Percentiles rank a stretch among this genome's conserved stretches.
Evolutionary conservation across 1,140 invertebrate species (phyloP).

Genomic region (Choristoneura fumiferana): DNA sequence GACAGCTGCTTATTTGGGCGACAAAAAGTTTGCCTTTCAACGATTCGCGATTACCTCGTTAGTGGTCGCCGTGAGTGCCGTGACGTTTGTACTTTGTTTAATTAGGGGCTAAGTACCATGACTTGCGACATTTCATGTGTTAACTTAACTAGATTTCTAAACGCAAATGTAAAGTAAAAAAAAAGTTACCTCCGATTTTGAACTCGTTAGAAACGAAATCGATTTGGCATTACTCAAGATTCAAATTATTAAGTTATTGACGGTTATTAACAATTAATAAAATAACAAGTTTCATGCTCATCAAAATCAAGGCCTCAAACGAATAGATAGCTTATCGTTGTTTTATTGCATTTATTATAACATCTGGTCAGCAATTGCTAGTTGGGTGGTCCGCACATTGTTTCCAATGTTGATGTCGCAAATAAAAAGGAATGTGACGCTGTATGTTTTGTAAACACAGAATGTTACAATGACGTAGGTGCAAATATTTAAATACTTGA

Average conservation of each 20-base stretch:
- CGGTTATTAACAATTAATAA: constrained; percentile 26
- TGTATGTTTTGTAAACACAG: constrained; percentile 53
- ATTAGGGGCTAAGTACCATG: constrained; percentile 26
- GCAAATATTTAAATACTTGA: constrained; percentile 11
- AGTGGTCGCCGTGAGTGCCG: constrained; percentile 13
- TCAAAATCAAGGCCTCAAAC: constrained; percentile 36
- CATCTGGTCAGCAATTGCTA: constrained; percentile 52
- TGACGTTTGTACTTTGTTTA: constrained; percentile 25
- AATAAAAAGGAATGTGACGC: constrained; percentile 47
- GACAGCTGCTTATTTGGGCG: constrained; percentile 27
- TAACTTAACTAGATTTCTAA: too few relatives aligned
- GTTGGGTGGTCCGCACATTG: constrained; percentile 57
- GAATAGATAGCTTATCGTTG: constrained; percentile 48
- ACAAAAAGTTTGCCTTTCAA: neutral
- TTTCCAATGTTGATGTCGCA: constrained; percentile 44
- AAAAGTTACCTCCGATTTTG: too few relatives aligned
- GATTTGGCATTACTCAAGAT: neutral
- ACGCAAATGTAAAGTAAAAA: too few relatives aligned
- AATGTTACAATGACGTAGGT: constrained; percentile 45
- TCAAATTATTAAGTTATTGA: neutral
- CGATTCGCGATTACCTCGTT: constrained; percentile 3
- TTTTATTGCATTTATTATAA: constrained; percentile 50
- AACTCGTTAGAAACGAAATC: too few relatives aligned
- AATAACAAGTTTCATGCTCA: constrained; percentile 31
- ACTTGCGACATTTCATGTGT: constrained; percentile 19